Evolutionary conservation across 2,113 vertebrate species (phyloP), one percentile per base, ranked within the genome.

Genomic region (Syngnathus typhle): DNA sequence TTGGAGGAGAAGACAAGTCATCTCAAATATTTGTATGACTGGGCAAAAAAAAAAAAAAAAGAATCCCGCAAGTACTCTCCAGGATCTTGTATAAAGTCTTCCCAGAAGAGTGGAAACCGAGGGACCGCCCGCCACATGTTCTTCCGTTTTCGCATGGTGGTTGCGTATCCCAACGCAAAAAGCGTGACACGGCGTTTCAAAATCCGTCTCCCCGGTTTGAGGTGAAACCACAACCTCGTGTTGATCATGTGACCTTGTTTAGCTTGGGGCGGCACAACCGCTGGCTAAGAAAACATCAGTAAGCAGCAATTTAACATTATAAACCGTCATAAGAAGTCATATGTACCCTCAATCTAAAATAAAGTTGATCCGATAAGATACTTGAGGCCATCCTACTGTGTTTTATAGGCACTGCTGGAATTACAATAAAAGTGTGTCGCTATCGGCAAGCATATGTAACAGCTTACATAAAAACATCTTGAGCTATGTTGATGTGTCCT

Each of bases 201-300:
- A 16, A 58, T 36, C 27, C 10, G 49, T 4, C n/a, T 32, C 27
- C 21, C 15, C 55, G 18, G n/a, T 61, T 61, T 39, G 60, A 43
- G 60, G 37, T 41, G 27, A 32, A 32, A 32, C 60, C 4, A 12
- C 7, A 15, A n/a, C 38, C 19, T 10, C 59, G 41, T 13, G 59
- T 41, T 61, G 59, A 61, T 61, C 59, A 61, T 13, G 38, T 61
- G 59, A 61, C 19, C 18, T 60, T n/a, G 18, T 39, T 60, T 39
- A 6, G 59, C 18, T n/a, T 11, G 8, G 21, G 37, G 59, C 19
- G 18, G 18, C 5, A 13, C 4, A 61, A 12, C 19, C 39, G 59
- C 36, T 39, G 1, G 59, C 16, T n/a, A 3, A 59, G 56, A 38
- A 11, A 32, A 39, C 7, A 11, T 39, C 5, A 2, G 3, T 7